Evolutionary conservation across 2,113 vertebrate species (phyloP).

Genomic region (Neomonachus schauinslandi): DNA sequence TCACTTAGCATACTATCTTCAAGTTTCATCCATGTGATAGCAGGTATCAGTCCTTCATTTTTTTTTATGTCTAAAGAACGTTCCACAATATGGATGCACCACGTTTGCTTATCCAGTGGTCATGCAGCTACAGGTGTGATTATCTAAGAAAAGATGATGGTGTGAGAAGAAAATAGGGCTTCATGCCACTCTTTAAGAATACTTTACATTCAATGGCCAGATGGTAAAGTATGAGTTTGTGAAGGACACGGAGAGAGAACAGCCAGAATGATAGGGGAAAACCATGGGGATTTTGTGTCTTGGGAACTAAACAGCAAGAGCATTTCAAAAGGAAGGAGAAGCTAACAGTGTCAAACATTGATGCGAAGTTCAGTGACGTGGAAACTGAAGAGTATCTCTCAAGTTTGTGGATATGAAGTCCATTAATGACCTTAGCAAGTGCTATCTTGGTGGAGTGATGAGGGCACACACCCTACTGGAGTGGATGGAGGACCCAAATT

Average conservation of each 20-base stretch:
- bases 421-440: not conserved
- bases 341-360: not conserved
- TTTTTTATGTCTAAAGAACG: not conserved
- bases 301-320: not conserved
- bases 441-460: not conserved
- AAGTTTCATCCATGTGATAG: not conserved
- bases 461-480: not conserved
- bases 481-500: not conserved
- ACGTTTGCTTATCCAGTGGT: not conserved
- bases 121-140: not conserved
- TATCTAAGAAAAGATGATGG: not conserved
- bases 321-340: not conserved
- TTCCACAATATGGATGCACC: not conserved
- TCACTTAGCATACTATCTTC: not conserved
- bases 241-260: not conserved
- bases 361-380: not conserved
- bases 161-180: not conserved
- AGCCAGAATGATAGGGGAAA: not conserved
- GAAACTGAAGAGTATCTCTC: not conserved
- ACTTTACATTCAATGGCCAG: not conserved
- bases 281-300: not conserved
- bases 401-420: not conserved
- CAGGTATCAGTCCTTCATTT: not conserved
- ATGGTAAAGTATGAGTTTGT: not conserved
- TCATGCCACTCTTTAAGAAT: not conserved